phyloP scores from a whole-genome alignment of 2,888 invertebrate genomes.

The Ormyrus nitidulus region DNA sequence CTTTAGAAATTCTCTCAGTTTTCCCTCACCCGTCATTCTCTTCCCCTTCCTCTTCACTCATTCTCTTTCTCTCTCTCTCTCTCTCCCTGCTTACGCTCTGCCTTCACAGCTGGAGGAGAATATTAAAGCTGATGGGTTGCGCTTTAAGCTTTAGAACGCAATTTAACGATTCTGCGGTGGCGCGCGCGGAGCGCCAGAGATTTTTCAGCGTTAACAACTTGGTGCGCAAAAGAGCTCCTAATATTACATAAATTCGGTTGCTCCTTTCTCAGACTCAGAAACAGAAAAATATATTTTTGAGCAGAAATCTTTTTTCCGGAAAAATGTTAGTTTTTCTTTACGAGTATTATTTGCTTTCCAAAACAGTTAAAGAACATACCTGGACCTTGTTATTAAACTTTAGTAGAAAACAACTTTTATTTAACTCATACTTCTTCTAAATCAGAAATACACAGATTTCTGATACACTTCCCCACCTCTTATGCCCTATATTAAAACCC shows the following conservation, averaged over 20 bases:
- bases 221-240: slow-evolving; percentile 5
- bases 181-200: slow-evolving; percentile 10
- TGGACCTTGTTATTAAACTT: too few species aligned
- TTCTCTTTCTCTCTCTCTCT: background rate
- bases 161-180: slow-evolving; percentile 46
- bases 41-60: background rate
- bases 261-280: background rate
- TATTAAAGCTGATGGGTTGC: slow-evolving; percentile 51
- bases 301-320: background rate
- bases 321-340: too few species aligned
- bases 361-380: too few species aligned
- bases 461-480: too few species aligned
- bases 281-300: background rate
- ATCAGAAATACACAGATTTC: too few species aligned
- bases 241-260: slow-evolving; percentile 6
- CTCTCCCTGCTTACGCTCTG: background rate
- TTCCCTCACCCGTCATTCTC: background rate
- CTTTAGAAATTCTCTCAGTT: slow-evolving; percentile 32
- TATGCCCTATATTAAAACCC: too few species aligned
- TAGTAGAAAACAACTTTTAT: too few species aligned
- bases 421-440: too few species aligned
- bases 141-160: slow-evolving; percentile 42
- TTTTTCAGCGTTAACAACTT: slow-evolving; percentile 39
- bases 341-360: too few species aligned
- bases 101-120: slow-evolving; percentile 27